phyloP scores from a whole-genome alignment of 1,140 invertebrate genomes.

The Diabrotica undecimpunctata region DNA sequence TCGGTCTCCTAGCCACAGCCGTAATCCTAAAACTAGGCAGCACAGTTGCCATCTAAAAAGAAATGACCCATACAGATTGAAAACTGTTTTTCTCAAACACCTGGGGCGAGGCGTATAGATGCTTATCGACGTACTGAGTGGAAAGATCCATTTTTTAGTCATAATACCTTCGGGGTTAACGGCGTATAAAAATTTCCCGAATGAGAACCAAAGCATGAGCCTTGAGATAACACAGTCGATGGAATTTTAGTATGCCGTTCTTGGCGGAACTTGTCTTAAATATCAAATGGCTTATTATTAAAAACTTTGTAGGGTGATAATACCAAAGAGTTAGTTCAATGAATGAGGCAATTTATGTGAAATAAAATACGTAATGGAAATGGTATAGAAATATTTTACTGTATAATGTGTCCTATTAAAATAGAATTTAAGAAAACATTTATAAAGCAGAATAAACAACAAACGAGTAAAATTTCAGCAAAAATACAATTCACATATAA shows the following conservation, averaged over 20 bases:
- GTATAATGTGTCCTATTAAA: too few relatives aligned
- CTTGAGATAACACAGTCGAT: background rate
- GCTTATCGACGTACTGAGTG: background rate
- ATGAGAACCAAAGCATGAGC: slow-evolving; percentile 1
- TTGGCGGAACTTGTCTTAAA: too few relatives aligned
- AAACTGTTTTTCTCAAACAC: slow-evolving; percentile 8
- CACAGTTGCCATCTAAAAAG: background rate
- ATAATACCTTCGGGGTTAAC: background rate
- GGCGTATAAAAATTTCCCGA: background rate
- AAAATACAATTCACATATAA: too few relatives aligned
- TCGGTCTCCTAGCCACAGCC: background rate
- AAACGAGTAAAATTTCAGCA: too few relatives aligned
- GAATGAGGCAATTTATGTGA: too few relatives aligned
- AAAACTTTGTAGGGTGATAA: too few relatives aligned
- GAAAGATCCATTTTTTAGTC: slow-evolving; percentile 1
- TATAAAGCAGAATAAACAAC: too few relatives aligned
- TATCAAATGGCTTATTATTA: too few relatives aligned
- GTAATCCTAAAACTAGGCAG: background rate
- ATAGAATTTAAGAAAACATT: too few relatives aligned
- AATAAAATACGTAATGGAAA: too few relatives aligned
- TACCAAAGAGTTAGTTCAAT: too few relatives aligned
- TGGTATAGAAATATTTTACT: too few relatives aligned
- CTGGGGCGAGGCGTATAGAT: slow-evolving; percentile 2
- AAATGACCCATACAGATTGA: slow-evolving; percentile 18
- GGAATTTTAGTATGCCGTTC: background rate